Base-by-base conservation (phyloP, 2,797 vertebrate species). In the Neoniphon sammara region DNA sequence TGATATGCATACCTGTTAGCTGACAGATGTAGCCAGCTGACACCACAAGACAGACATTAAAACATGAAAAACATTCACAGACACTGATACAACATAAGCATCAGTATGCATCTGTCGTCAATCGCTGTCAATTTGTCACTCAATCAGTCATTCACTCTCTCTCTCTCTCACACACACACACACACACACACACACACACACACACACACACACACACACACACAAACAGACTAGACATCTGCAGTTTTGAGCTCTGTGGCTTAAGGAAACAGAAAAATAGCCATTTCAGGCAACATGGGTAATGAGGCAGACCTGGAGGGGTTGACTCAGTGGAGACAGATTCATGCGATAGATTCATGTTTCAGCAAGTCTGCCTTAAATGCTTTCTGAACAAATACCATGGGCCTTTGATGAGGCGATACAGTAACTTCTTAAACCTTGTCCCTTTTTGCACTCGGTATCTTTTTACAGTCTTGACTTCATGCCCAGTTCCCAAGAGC, bases 381-480 rank as follows among this genome's bases (percentile, higher is more conserved):
- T 46, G 31, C 12, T 23, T 36, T 52, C 10, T 59, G 42, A 80
- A 83, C 27, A 78, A 82, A 82, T 64, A 69, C 0, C 27, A 49
- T 31, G 4, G 42, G 47, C 66, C 52, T 17, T 61, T 66, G 57
- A 84, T 68, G 47, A 0, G n/a, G 27, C 20, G 74, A 80, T 75
- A n/a, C 42, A 55, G 44, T 46, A 59, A 82, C 70, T 47, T 73
- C 63, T 70, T 11, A 63, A 80, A 85, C 68, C 69, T 18, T 14
- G 52, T 55, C 23, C 20, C 11, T 11, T 74, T 80, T 53, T 27
- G 15, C 21, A 17, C 60, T 65, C 14, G 42, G 49, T 62, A 64
- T 85, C 56, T 59, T 50, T 15, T 80, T 81, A 25, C 72, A 62
- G n/a, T 9, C 27, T 68, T 21, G 34, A 72, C 81, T 66, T 71